Base-by-base conservation (phyloP, 2,113 vertebrate genomes). In the Coryphaenoides rupestris region DNA sequence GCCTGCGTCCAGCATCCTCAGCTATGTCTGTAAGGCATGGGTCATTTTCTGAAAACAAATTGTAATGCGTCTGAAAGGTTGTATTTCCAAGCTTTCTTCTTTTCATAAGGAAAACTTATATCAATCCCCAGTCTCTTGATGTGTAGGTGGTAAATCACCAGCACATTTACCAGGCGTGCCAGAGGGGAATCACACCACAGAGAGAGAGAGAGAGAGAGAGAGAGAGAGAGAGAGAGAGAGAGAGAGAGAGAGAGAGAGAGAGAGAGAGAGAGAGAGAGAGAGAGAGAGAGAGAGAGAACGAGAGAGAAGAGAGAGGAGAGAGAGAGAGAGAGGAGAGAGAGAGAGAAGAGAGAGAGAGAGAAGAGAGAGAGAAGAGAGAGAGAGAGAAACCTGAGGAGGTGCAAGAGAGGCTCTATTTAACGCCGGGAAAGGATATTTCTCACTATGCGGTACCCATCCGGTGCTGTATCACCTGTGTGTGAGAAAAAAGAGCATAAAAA, bases 401-500 rank as follows among this genome's bases (percentile, higher is more conserved):
- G 50, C 55, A 65, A 52, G 66, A 62, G 28, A 54, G 3, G 46
- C 40, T 57, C 66, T 69, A 60, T 62, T 74, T 60, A 53, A 50
- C 23, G 26, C 46, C 24, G 23, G 19, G 54, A 33, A 45, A 21
- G 28, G 67, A 63, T 23, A 60, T 62, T 76, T 68, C 66, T 76
- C 65, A 64, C 62, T 59, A n/a, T n/a, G n/a, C 79, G 71, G 60
- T 68, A 65, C 60, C 26, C 49, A 57, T 55, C 60, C 69, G 62
- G 58, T n/a, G 47, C 59, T 40, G 72, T n/a, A n/a, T n/a, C n/a
- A n/a, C n/a, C n/a, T n/a, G n/a, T n/a, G n/a, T n/a, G n/a, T n/a
- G n/a, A n/a, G n/a, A n/a, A n/a, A n/a, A n/a, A 65, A 79, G 66
- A 70, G 28, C 60, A 75, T 58, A 63, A 78, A 72, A 65, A 26